A percentile compares a stretch with the other conserved stretches of the same genome.
phyloP scores from a whole-genome alignment of 2,888 invertebrate species.

The Coenonympha arcania region DNA sequence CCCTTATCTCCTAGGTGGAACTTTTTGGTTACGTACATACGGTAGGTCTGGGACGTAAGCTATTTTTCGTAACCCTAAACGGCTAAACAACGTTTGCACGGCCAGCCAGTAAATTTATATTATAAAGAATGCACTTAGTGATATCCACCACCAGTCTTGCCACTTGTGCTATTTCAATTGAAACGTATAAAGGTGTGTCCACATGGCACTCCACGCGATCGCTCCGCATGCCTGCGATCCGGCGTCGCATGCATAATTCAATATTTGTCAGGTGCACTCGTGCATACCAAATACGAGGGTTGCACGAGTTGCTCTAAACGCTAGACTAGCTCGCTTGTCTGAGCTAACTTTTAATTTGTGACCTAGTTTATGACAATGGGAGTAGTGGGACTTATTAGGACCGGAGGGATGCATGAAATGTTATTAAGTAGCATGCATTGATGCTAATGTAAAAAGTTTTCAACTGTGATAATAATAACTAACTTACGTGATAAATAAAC shows the following conservation, averaged over 20 bases:
- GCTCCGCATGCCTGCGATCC: constrained; percentile 14
- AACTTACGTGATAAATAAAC: too few relatives aligned
- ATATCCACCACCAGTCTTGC: background rate
- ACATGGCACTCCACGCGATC: constrained; percentile 9
- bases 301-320: constrained; percentile 12
- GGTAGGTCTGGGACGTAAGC: too few relatives aligned
- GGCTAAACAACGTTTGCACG: too few relatives aligned
- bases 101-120: too few relatives aligned
- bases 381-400: background rate
- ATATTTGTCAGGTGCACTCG: constrained; percentile 21
- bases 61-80: too few relatives aligned
- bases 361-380: background rate
- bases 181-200: constrained; percentile 8
- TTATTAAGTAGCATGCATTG: too few relatives aligned
- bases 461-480: too few relatives aligned
- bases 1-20: too few relatives aligned
- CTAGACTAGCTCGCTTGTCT: constrained; percentile 3
- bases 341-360: constrained; percentile 4
- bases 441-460: too few relatives aligned
- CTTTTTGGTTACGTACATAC: too few relatives aligned
- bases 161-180: background rate
- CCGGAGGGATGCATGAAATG: background rate
- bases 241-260: constrained; percentile 13
- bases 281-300: constrained; percentile 16
- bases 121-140: background rate